phyloP scores from a whole-genome alignment of 2,888 invertebrate species.

The Isoperla grammatica region DNA sequence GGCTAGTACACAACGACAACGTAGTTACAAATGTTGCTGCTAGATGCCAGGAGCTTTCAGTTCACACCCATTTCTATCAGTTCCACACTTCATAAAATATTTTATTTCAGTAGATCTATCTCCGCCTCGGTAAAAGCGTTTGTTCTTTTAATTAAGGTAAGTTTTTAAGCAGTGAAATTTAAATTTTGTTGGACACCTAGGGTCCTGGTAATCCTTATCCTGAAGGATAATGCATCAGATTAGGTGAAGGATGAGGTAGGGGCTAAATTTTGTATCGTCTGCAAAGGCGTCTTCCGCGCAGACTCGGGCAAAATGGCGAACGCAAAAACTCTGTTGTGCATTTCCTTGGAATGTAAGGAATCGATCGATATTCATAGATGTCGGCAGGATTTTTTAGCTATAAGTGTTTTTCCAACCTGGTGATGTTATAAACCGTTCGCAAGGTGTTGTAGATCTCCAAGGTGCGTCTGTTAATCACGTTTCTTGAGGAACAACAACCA shows the following conservation, averaged over 20 bases:
- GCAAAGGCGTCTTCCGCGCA: slow-evolving; percentile 50
- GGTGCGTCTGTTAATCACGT: slow-evolving; percentile 26
- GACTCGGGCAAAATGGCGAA: slow-evolving; percentile 63
- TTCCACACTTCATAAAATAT: no score
- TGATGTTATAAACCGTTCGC: slow-evolving; percentile 23
- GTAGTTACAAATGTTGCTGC: no score
- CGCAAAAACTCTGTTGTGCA: slow-evolving; percentile 40
- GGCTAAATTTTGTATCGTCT: slow-evolving; percentile 35
- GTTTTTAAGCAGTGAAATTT: no score
- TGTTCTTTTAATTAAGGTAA: slow-evolving; percentile 11
- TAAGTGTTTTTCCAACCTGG: slow-evolving; percentile 32
- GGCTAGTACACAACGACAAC: no score
- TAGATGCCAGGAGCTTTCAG: no score
- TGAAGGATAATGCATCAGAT: no score
- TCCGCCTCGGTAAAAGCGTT: slow-evolving; percentile 2
- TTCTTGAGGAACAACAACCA: slow-evolving; percentile 30
- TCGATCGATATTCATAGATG: slow-evolving; percentile 56
- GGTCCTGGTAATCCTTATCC: no score
- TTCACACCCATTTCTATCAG: no score
- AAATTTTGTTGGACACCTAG: no score
- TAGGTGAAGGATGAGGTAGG: no score
- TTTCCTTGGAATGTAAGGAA: slow-evolving; percentile 48
- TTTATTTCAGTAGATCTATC: neutral
- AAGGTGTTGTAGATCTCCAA: slow-evolving; percentile 26
- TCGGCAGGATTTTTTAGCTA: slow-evolving; percentile 34